phyloP scores from a whole-genome alignment of 1,140 invertebrate genomes.

The Aphelenchoides avenae region DNA sequence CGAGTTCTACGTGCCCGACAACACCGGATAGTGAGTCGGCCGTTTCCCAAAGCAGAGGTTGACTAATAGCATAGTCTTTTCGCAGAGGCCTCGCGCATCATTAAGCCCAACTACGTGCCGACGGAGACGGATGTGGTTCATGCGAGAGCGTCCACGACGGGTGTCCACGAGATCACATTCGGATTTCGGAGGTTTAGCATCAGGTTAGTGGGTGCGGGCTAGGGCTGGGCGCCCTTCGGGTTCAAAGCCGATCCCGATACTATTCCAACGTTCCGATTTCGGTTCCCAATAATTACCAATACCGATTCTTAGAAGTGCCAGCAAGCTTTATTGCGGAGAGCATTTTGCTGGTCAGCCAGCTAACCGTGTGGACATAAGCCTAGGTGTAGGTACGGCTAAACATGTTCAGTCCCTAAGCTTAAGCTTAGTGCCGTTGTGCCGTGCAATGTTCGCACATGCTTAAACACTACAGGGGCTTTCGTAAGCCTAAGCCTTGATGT shows the following conservation, averaged over 20 bases:
- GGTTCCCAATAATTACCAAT: too few species aligned
- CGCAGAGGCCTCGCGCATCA: conserved; percentile 4
- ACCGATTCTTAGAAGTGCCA: too few species aligned
- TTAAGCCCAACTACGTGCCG: conserved; percentile 6
- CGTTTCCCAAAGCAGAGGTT: not conserved
- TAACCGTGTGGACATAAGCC: not conserved
- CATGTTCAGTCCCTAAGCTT: too few species aligned
- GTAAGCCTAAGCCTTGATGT: too few species aligned
- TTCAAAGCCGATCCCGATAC: conserved; percentile 6
- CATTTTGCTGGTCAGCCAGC: conserved; percentile 5
- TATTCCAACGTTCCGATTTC: not conserved
- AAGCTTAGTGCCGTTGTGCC: too few species aligned
- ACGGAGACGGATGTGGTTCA: conserved; percentile 11
- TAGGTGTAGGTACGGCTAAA: too few species aligned
- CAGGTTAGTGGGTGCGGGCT: conserved; percentile 2
- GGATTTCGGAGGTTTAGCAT: conserved; percentile 21
- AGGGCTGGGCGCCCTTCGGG: not conserved
- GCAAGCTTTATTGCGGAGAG: conserved; percentile 5
- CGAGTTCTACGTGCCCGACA: conserved; percentile 22
- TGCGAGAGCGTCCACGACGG: conserved; percentile 16
- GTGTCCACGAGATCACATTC: conserved; percentile 20
- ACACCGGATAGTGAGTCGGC: conserved; percentile 13
- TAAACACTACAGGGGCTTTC: too few species aligned
- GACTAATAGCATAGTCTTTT: conserved; percentile 9
- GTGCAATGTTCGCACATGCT: too few species aligned